phyloP scores from a whole-genome alignment of 2,797 vertebrate genomes.

The Oophaga sylvatica region DNA sequence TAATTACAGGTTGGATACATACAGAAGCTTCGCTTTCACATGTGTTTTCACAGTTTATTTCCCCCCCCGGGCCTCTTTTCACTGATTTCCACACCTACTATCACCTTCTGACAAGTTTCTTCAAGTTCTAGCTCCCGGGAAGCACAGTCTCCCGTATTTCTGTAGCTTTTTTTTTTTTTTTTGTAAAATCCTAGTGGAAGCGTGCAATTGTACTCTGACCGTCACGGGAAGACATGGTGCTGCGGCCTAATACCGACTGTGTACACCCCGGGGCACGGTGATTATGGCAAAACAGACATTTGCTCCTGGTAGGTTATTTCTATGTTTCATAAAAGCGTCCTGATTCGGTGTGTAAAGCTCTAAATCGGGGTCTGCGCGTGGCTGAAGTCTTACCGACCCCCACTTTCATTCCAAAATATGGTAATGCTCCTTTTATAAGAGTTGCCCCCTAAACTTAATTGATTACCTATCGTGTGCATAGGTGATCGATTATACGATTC shows the following conservation, averaged over 20 bases:
- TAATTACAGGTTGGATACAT: conserved; percentile 10
- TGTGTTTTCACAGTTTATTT: conserved; percentile 6
- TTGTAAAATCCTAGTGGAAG: not conserved
- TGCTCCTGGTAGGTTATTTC: not conserved
- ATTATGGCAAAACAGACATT: not conserved
- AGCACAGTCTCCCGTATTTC: not conserved
- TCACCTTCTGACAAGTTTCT: conserved; percentile 28
- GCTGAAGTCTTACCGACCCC: too few relatives aligned
- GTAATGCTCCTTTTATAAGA: too few relatives aligned
- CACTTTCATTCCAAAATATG: too few relatives aligned
- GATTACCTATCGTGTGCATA: too few relatives aligned
- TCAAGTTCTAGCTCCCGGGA: conserved; percentile 21
- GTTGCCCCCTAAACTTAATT: too few relatives aligned
- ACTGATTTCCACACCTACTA: not conserved
- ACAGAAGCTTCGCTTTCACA: conserved; percentile 13
- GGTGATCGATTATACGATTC: too few relatives aligned
- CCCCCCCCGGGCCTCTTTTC: conserved; percentile 4
- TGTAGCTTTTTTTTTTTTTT: not conserved
- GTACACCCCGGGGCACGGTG: not conserved
- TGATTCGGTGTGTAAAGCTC: too few relatives aligned
- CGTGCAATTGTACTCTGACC: not conserved
- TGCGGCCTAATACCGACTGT: not conserved
- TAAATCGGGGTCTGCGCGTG: too few relatives aligned
- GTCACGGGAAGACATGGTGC: not conserved
- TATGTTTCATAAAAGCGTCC: not conserved